Conservation (phyloP, 2,797 vertebrate genomes). For the Threskiornis aethiopicus region DNA sequence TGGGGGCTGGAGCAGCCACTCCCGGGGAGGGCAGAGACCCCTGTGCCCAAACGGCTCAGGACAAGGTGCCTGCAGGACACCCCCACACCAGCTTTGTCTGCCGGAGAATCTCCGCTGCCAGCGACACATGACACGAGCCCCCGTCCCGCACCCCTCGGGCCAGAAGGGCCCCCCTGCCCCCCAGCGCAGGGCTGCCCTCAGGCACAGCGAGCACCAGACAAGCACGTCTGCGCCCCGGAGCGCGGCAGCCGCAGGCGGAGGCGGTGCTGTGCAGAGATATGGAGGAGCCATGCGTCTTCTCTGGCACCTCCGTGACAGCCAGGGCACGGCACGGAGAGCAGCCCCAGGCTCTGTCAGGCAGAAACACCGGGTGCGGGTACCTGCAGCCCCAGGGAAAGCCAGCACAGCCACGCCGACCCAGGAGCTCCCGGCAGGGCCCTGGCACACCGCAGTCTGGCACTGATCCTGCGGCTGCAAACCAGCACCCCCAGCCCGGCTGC, state of each 20-base stretch:
- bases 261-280: accelerated
- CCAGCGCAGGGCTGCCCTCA: accelerated
- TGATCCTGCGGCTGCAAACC: accelerated
- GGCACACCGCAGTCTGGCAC: background rate
- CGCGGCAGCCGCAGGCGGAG: accelerated
- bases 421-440: background rate
- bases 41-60: accelerated
- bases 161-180: background rate
- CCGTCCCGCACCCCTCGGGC: accelerated
- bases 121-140: accelerated
- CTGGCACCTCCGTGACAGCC: background rate
- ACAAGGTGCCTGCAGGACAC: background rate
- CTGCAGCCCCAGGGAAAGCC: background rate
- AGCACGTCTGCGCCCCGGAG: accelerated
- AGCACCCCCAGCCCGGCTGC: background rate
- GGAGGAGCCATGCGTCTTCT: background rate
- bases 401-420: accelerated
- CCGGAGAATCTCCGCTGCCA: accelerated
- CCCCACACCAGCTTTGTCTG: accelerated
- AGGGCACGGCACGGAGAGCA: accelerated
- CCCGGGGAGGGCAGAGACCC: background rate
- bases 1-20: background rate
- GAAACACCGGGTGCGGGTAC: accelerated
- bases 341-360: background rate
- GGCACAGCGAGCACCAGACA: background rate